These are phyloP conservation scores for Terrapene triunguis DNA, from an alignment of 2,113 vertebrate genomes.

Conservation along the genomic window DNA sequence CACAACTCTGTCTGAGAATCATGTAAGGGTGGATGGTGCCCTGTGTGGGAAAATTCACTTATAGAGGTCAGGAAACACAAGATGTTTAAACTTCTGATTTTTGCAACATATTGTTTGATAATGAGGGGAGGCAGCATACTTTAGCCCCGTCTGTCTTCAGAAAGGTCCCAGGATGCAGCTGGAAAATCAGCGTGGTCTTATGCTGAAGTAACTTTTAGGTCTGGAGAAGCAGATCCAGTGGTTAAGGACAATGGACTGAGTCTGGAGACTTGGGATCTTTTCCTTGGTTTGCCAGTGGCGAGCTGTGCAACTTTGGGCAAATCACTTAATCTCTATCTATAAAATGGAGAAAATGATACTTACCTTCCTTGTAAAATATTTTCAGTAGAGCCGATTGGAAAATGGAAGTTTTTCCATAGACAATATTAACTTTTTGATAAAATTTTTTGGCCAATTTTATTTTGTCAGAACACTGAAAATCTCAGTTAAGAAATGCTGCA, in stretches of 20 bases:
- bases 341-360: neutral
- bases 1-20: neutral
- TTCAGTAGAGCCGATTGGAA: neutral
- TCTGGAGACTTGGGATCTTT: neutral
- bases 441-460: neutral
- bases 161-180: rapidly evolving
- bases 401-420: neutral
- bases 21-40: neutral
- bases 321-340: neutral
- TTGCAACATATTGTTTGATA: neutral
- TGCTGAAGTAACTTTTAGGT: neutral
- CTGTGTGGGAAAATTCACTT: neutral
- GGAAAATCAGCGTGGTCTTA: neutral
- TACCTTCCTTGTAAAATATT: neutral
- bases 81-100: neutral
- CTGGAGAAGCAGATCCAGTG: neutral
- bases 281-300: neutral
- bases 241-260: neutral
- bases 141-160: neutral
- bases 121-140: neutral
- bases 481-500: neutral
- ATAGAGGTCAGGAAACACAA: neutral
- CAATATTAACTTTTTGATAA: neutral
- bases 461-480: neutral
- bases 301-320: neutral